phyloP scores from a whole-genome alignment of 2,797 vertebrate genomes.

The Esox lucius region DNA sequence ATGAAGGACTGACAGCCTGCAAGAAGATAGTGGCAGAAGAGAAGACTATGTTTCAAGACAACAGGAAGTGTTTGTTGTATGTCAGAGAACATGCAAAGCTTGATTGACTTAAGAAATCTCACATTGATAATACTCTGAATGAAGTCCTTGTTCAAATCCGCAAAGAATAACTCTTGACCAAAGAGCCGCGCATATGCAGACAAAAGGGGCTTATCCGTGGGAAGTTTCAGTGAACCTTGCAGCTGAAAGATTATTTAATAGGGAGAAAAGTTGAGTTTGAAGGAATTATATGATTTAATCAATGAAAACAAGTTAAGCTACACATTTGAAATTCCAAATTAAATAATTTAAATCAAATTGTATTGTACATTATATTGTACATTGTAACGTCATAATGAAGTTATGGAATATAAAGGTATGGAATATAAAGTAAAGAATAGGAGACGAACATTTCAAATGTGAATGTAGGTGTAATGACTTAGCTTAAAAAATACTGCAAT shows the following conservation, averaged over 20 bases:
- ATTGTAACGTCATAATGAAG: too few relatives aligned
- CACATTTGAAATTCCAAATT: too few relatives aligned
- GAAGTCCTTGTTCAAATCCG: slow-evolving; percentile 70
- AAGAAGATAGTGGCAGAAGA: slow-evolving; percentile 18
- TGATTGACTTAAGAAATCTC: slow-evolving; percentile 34
- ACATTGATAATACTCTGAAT: slow-evolving; percentile 73
- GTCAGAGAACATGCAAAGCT: not conserved
- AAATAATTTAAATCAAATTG: too few relatives aligned
- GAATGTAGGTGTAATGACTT: too few relatives aligned
- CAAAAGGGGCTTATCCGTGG: slow-evolving; percentile 68
- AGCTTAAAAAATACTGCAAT: too few relatives aligned
- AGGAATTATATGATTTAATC: not conserved
- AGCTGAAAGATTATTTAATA: slow-evolving; percentile 64
- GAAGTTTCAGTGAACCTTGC: slow-evolving; percentile 75
- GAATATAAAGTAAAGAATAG: too few relatives aligned
- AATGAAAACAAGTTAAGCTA: too few relatives aligned
- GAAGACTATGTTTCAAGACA: not conserved
- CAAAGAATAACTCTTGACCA: slow-evolving; percentile 80
- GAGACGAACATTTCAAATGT: too few relatives aligned
- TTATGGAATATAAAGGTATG: too few relatives aligned
- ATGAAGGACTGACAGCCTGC: slow-evolving; percentile 62
- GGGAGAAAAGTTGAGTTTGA: not conserved
- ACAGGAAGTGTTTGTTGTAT: not conserved
- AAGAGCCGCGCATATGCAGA: slow-evolving; percentile 69
- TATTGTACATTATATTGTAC: too few relatives aligned